Base-by-base conservation (phyloP, 2,113 vertebrate genomes). In the Phalacrocorax pelagicus region DNA sequence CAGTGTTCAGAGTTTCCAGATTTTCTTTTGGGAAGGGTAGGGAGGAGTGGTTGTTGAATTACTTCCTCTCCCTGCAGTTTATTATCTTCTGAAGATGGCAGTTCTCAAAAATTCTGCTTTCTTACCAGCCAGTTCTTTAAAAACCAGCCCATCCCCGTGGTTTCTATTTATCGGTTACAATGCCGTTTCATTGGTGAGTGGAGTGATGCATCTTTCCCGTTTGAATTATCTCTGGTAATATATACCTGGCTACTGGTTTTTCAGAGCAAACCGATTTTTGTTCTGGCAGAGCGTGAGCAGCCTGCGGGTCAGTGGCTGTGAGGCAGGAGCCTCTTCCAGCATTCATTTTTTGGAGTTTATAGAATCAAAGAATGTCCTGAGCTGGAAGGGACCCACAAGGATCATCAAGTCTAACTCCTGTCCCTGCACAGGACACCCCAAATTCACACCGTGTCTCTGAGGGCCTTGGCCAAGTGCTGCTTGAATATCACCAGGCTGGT, bases 291-390 rank as follows among this genome's bases (percentile, higher is more conserved):
- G 24, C 1, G 1, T 0, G 14, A 29, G 52, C 32, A 38, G 24
- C 54, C 18, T 29, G 30, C 0, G 10, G 32, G 29, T 57, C 0
- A 0, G 44, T 23, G 44, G 12, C 44, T 2, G 0, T 24, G 22
- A 42, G 32, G 42, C 55, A 20, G 12, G 26, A 57, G 62, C 62
- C 4, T 5, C 18, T 72, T 73, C 52, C 54, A 74, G 40, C 20
- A 6, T 54, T 52, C 3, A 3, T 46, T 54, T 52, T 42, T 30
- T 47, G n/a, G 38, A 38, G 38, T 38, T 38, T 10, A 38, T 38
- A 38, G 38, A 38, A 38, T 38, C 10, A 38, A 5, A 38, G 38
- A 38, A 38, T 38, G 38, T 5, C 38, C 38, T 38, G 38, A 38
- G 38, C 38, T 38, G 38, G 38, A 10, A 38, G 38, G 38, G 38